A percentile compares a stretch with the other conserved stretches of the same genome.
phyloP scores from a whole-genome alignment of 2,113 vertebrate species.

The Bambusicola thoracicus region DNA sequence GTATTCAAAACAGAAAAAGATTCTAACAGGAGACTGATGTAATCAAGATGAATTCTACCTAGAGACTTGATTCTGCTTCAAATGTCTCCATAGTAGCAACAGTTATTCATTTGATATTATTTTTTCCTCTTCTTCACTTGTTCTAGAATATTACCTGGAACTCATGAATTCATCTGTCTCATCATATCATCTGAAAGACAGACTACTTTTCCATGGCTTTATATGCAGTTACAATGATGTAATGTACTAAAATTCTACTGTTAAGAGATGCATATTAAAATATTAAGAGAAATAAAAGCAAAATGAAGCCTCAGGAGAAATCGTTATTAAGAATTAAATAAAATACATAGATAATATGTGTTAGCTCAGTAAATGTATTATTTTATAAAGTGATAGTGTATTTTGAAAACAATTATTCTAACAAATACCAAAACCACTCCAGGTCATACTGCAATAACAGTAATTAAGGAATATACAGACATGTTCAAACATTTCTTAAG shows the following conservation, averaged over 20 bases:
- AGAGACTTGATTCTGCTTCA: neutral
- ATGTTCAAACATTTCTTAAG: slow-evolving; percentile 34
- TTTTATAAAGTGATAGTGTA: neutral
- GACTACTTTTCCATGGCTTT: neutral
- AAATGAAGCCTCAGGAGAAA: neutral
- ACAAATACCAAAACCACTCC: neutral
- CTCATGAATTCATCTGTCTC: neutral
- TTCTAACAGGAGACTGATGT: neutral
- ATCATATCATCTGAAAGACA: neutral
- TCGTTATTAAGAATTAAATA: slow-evolving; percentile 39
- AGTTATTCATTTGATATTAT: neutral
- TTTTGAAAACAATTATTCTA: slow-evolving; percentile 6
- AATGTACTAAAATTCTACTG: neutral
- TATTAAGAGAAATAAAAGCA: neutral
- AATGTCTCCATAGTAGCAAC: neutral
- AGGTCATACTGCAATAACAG: no score
- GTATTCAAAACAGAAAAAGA: neutral
- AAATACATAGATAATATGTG: neutral
- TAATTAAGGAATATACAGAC: no score
- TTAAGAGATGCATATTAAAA: neutral
- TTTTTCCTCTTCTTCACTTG: neutral
- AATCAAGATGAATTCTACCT: neutral
- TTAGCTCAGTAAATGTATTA: slow-evolving; percentile 23
- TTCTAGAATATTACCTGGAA: neutral
- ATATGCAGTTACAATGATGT: neutral